Evolutionary conservation across 1,140 invertebrate genomes (phyloP), one percentile per base, ranked within the genome.

Genomic region (Monochamus saltuarius): DNA sequence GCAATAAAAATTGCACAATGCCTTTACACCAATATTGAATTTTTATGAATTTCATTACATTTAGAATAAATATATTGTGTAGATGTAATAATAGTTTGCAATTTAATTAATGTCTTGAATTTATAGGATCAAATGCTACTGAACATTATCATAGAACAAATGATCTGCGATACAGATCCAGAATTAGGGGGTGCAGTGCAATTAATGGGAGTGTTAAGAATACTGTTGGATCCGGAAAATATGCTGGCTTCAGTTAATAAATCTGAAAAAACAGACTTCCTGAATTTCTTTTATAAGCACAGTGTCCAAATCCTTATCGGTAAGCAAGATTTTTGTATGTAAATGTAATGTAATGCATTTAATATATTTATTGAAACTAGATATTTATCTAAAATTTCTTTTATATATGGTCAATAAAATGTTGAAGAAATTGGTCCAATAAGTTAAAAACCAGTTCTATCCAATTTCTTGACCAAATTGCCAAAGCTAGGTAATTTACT

Each of bases 231-330:
- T 80, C 97, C 97, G 14, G 98, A 99, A 76, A 99, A 97, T 77
- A 99, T 99, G 97, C 80, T 98, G 49, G 89, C 92, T 43, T 88
- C 90, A 51, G 86, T 90, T 49, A 96, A 94, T 78, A 97, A 97
- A 82, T 92, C 92, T 43, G 97, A 99, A 80, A 98, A 99, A 76
- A 89, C 92, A 29, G 97, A 99, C 77, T 99, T 99, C 78, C 84
- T 99, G 10, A 95, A 92, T 78, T 98, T 98, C 77, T 99, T 99
- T 78, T 99, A 99, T 80, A 97, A 97, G 77, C 91, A 97, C 78
- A 97, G 94, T 81, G 95, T 99, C 82, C 91, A 95, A 77, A 91
- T 94, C 45, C 81, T 99, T 57, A 95, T 95, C 78, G 89, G 89
- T 91, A 82, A 82, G 80, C 64, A 57, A 10, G 7, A 39, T 40